Conservation (phyloP, 2,113 vertebrate species). For the Caloenas nicobarica region DNA sequence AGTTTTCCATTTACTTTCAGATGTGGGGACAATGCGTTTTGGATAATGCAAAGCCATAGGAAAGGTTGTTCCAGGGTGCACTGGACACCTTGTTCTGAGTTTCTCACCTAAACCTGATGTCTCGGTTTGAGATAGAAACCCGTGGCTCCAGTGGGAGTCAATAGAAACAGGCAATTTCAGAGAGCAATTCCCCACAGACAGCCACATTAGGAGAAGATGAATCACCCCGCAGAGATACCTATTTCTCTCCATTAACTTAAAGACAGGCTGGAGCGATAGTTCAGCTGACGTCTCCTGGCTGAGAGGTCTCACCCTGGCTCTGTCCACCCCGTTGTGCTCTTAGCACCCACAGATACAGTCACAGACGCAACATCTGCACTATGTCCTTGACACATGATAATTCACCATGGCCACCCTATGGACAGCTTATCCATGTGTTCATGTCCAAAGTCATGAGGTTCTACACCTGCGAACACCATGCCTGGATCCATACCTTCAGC, state of each 20-base stretch:
- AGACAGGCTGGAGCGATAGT: neutral
- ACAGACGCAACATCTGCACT: neutral
- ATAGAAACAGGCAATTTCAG: conserved; percentile 23
- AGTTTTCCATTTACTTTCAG: neutral
- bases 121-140: neutral
- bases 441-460: neutral
- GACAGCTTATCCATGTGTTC: neutral
- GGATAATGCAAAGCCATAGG: neutral
- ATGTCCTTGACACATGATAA: neutral
- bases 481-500: neutral
- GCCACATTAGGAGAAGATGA: neutral
- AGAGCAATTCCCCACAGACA: conserved; percentile 4
- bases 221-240: neutral
- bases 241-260: conserved; percentile 49
- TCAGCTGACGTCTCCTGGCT: neutral
- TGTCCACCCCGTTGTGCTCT: neutral
- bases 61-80: neutral
- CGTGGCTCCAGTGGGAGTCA: neutral
- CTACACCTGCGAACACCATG: neutral
- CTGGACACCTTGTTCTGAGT: neutral
- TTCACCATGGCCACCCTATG: neutral
- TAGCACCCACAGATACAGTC: neutral
- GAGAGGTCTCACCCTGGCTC: neutral
- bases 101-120: neutral
- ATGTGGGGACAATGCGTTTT: rapidly evolving